Evolutionary conservation across 2,113 vertebrate genomes (phyloP).

Genomic region (Bothrops jararaca): DNA sequence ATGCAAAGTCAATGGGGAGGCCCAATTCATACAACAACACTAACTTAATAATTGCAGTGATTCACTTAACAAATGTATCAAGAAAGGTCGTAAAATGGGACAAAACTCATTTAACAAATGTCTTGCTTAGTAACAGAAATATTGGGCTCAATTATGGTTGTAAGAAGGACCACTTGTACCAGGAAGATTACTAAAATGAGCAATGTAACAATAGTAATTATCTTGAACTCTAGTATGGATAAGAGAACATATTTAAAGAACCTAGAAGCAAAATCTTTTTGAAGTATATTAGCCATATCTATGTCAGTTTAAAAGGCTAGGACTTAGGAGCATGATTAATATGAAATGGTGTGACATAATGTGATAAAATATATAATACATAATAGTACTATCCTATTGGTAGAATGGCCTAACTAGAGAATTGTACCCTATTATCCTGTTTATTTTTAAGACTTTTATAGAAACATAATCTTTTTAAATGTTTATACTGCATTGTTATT

Average conservation of each 20-base stretch:
- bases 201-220: neutral
- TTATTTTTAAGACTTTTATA: neutral
- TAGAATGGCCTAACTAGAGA: neutral
- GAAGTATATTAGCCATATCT: neutral
- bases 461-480: neutral
- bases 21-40: neutral
- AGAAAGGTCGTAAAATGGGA: too few relatives aligned
- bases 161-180: neutral
- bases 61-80: too few relatives aligned
- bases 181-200: neutral
- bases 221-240: neutral
- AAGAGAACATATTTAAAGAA: neutral
- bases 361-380: neutral
- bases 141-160: neutral
- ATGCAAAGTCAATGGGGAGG: neutral
- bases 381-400: neutral
- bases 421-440: neutral
- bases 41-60: neutral
- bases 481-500: neutral
- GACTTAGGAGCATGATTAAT: neutral
- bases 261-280: neutral
- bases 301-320: neutral
- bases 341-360: neutral
- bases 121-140: neutral
- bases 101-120: too few relatives aligned